These are phyloP conservation scores for Odocoileus virginianus DNA, from an alignment of 2,113 vertebrate species.

Conservation along the genomic window DNA sequence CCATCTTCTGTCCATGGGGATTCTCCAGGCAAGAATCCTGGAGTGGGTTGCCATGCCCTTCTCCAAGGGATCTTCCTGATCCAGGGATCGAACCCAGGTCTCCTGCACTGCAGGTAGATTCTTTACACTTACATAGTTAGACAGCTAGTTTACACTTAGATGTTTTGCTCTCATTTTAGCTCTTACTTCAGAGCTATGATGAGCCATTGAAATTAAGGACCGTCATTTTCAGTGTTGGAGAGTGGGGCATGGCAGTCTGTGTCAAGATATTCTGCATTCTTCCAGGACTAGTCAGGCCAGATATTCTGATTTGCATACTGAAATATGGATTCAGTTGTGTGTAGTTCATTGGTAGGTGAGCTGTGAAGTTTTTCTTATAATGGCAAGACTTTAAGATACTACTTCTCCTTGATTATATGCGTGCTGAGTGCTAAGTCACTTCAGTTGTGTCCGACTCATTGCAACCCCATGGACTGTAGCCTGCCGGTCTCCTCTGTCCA, in stretches of 20 bases:
- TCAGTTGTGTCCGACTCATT: neutral
- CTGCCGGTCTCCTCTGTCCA: rapidly evolving
- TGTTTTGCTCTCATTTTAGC: neutral
- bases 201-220: neutral
- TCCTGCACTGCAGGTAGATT: neutral
- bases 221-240: neutral
- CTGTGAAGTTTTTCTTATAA: neutral
- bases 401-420: neutral
- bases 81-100: neutral
- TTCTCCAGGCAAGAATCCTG: neutral
- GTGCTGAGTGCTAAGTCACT: neutral
- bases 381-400: neutral
- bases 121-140: neutral
- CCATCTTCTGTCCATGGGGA: neutral
- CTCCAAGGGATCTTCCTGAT: neutral
- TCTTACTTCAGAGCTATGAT: neutral
- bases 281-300: neutral
- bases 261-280: neutral
- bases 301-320: neutral
- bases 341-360: neutral
- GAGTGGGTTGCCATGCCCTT: neutral
- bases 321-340: neutral
- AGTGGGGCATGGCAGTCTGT: rapidly evolving
- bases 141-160: neutral
- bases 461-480: neutral